Base-by-base conservation (phyloP, 2,888 invertebrate genomes). In the Scaptomyza parva region DNA sequence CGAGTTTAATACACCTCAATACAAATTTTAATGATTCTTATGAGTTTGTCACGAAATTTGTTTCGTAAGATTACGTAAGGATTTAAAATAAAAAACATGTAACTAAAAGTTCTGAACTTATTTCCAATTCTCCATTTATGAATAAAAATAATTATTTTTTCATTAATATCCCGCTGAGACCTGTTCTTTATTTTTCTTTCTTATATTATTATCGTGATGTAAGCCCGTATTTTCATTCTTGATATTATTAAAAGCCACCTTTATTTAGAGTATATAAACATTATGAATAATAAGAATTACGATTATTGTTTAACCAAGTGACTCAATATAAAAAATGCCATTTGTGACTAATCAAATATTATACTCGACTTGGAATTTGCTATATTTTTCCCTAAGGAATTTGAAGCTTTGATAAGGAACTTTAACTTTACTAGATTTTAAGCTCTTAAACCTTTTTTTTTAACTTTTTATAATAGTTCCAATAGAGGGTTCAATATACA, bases 1-100 rank as follows among this genome's bases (percentile, higher is more conserved):
- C 61, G 73, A 65, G 22, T 39, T 30, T 2, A 20, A 14, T 2
- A 7, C 8, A 17, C 17, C 37, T 5, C 17, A 12, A 39, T 3
- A 48, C 2, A 33, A 35, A 33, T 22, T 14, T 5, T 4, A 4
- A 20, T 11, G 33, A 33, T 6, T n/a, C n/a, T n/a, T 9, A 30
- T 9, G 9, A 9, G n/a, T 11, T 22, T 33, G 47, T 33, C 30
- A 47, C 47, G 47, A 47, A 47, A 14, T 48, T 6, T 33, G 33
- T 20, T 33, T 22, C 3, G 20, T 6, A 14, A 4, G 14, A 45
- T 28, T 45, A 28, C 12, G 7, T 17, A 37, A 37, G 17, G 17
- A 37, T 17, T 37, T 14, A 2, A 14, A 35, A 14, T 2, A 7
- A 3, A 37, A 37, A 37, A 3, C 37, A 37, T 8, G 2, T 17